A percentile compares a stretch with the other conserved stretches of the same genome.
Evolutionary conservation across 2,797 vertebrate species (phyloP).

Genomic region (Poeciliopsis paucimaculata): DNA sequence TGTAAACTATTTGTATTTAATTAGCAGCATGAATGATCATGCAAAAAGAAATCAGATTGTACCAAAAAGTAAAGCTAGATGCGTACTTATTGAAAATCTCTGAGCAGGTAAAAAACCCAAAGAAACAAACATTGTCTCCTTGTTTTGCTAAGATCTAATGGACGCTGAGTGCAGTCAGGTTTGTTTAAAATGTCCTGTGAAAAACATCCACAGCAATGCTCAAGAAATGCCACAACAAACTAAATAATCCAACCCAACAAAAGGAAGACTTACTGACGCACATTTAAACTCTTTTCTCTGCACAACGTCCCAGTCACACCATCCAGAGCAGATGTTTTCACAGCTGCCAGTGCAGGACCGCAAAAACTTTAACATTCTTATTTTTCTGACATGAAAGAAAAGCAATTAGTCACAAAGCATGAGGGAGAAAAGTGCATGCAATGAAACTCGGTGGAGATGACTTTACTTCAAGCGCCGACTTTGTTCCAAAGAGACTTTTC

Average conservation of each 20-base stretch:
- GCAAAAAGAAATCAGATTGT: background rate
- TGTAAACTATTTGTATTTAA: background rate
- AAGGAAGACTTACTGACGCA: constrained; percentile 12
- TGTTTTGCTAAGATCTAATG: background rate
- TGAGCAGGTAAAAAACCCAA: background rate
- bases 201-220: background rate
- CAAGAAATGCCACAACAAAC: background rate
- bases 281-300: constrained; percentile 10
- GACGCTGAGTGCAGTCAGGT: background rate
- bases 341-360: constrained; percentile 28
- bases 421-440: background rate
- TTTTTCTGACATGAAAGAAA: constrained; percentile 23
- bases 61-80: background rate
- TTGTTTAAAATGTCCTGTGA: background rate
- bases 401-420: constrained; percentile 11
- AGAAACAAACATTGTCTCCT: background rate
- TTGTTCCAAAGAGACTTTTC: constrained; percentile 52
- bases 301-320: constrained; percentile 19
- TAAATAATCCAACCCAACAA: background rate
- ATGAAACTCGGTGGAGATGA: constrained; percentile 8
- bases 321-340: constrained; percentile 29
- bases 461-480: constrained; percentile 25
- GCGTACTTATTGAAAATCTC: background rate
- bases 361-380: constrained; percentile 10
- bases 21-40: background rate